Base-by-base conservation (phyloP, 2,888 invertebrate genomes). In the Coremacera marginata region DNA sequence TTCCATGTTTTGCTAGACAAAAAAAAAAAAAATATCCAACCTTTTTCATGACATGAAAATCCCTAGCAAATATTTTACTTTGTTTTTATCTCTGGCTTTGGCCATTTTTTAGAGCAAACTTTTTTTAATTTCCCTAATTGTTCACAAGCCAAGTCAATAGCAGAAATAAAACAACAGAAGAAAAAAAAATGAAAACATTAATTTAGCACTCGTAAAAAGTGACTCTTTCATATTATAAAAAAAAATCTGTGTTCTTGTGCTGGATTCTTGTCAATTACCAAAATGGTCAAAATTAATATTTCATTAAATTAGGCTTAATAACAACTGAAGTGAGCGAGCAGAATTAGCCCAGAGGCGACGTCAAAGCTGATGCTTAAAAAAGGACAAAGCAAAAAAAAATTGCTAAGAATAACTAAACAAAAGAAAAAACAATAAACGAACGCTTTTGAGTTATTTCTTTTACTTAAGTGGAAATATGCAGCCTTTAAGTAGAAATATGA, bases 231-330 rank as follows among this genome's bases (percentile, higher is more conserved):
- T 51, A 49, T 16, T 19, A n/a, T 51, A 49, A 68, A 1, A 19
- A 2, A 31, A 19, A 25, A 51, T 49, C 68, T 7, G 22, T n/a
- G 44, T 14, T 49, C 55, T 22, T 14, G 55, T 5, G 55, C 2
- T 25, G 25, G 16, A 68, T 68, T 22, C 27, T 68, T 51, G 51
- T 51, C 68, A 68, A 68, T 68, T 68, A 68, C 51, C 27, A 22
- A 68, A 68, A 68, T 68, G 68, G 68, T 51, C 51, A 49, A 68
- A 68, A 68, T 68, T 68, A 68, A 68, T 68, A 68, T 52, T 68
- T 68, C 68, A 68, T 68, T 68, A 68, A 51, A 27, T 68, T 51
- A 68, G 25, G 51, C 68, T 51, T 51, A 37, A 37, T 44, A 37
- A 37, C 34, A 34, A n/a, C 19, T 16, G 34, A 63, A 16, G 8